These are phyloP conservation scores for Itoplectis maculator DNA, from an alignment of 2,888 invertebrate species.

Conservation along the genomic window DNA sequence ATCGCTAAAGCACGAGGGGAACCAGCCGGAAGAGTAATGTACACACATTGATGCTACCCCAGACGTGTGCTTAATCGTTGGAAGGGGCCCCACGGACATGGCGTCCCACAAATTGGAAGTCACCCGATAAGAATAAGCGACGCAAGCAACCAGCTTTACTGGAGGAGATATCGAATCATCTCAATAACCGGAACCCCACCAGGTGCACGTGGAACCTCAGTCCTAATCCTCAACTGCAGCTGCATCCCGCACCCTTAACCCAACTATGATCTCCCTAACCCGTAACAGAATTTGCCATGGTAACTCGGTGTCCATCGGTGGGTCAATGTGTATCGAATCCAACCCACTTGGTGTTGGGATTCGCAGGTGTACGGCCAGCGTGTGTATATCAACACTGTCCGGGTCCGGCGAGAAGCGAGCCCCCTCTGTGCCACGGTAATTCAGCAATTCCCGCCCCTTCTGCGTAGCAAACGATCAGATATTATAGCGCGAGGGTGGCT, in stretches of 20 bases:
- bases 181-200: not conserved
- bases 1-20: not conserved
- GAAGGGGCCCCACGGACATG: too few relatives aligned
- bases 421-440: constrained; percentile 42
- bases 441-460: constrained; percentile 25
- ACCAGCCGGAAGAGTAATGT: too few relatives aligned
- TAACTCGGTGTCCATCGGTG: not conserved
- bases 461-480: constrained; percentile 36
- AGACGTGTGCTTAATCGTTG: too few relatives aligned
- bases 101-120: too few relatives aligned
- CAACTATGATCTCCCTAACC: not conserved
- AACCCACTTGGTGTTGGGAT: constrained; percentile 11
- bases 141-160: too few relatives aligned
- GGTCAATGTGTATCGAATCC: not conserved
- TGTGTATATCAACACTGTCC: constrained; percentile 7
- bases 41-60: not conserved
- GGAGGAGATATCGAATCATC: not conserved
- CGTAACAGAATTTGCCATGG: constrained; percentile 1
- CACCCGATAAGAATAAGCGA: too few relatives aligned
- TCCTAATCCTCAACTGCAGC: not conserved
- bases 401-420: not conserved
- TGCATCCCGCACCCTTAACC: not conserved
- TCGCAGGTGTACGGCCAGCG: constrained; percentile 14
- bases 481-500: constrained; percentile 26
- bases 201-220: not conserved